These are phyloP conservation scores for Colletes latitarsis DNA, from an alignment of 1,140 invertebrate genomes.

Conservation along the genomic window DNA sequence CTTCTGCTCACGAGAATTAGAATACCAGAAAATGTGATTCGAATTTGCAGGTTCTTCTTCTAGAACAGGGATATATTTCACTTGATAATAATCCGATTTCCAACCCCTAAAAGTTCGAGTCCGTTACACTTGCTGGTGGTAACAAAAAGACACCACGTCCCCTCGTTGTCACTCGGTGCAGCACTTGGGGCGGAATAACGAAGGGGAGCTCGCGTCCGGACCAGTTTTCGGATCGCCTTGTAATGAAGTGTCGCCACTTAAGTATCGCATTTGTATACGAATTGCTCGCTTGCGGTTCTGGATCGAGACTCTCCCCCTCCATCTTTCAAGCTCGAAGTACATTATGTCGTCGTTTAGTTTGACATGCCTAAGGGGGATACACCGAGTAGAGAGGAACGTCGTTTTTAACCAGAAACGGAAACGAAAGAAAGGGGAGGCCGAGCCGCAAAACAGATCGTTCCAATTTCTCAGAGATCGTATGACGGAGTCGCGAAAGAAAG, in stretches of 20 bases:
- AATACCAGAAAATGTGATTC: no score
- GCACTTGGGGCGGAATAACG: conserved; percentile 54
- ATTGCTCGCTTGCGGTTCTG: conserved; percentile 73
- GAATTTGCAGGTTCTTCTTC: no score
- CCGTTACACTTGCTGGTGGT: conserved; percentile 76
- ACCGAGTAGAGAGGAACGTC: neutral
- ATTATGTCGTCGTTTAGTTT: conserved; percentile 73
- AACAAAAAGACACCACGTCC: conserved; percentile 48
- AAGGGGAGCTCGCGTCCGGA: conserved; percentile 66
- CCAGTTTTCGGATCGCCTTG: conserved; percentile 74
- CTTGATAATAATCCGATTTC: conserved; percentile 12
- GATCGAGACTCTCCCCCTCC: conserved; percentile 34
- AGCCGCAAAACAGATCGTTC: conserved; percentile 1
- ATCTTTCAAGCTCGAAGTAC: conserved; percentile 54
- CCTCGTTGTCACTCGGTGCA: conserved; percentile 37
- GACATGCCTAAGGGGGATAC: conserved; percentile 15
- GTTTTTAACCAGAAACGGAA: conserved; percentile 34
- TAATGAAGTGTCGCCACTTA: conserved; percentile 75
- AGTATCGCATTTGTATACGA: conserved; percentile 78
- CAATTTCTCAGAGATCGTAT: conserved; percentile 9
- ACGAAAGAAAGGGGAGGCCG: neutral
- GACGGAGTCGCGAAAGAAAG: neutral
- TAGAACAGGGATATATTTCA: neutral
- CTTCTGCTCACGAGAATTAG: no score
- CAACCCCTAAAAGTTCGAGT: conserved; percentile 62